These are phyloP conservation scores for Eleutherodactylus coqui DNA, from an alignment of 2,797 vertebrate species.

Conservation along the genomic window DNA sequence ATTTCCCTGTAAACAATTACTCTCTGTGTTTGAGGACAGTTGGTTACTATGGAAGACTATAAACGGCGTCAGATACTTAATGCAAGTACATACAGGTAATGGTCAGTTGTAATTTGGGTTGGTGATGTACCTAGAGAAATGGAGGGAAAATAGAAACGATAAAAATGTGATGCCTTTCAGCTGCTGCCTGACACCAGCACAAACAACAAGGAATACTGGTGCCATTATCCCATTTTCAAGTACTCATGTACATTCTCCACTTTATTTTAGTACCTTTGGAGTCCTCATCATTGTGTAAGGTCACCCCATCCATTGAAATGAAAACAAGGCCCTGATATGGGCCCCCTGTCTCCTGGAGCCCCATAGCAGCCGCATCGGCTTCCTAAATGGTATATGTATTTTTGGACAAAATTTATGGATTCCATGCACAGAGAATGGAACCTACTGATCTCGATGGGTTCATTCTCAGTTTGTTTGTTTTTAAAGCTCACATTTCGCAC, in stretches of 20 bases:
- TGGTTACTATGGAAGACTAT: not conserved
- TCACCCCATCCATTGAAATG: too few species aligned
- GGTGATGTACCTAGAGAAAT: not conserved
- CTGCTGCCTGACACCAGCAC: not conserved
- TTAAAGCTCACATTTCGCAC: too few species aligned
- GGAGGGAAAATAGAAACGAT: not conserved
- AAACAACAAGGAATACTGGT: not conserved
- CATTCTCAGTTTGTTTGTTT: too few species aligned
- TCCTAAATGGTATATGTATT: too few species aligned
- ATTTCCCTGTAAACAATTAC: not conserved
- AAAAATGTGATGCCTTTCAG: not conserved
- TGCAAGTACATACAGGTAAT: not conserved
- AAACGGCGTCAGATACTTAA: not conserved
- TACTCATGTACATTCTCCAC: not conserved
- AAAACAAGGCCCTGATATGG: too few species aligned
- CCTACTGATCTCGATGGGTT: too few species aligned
- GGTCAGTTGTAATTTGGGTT: not conserved
- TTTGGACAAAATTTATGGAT: too few species aligned
- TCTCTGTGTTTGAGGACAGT: not conserved
- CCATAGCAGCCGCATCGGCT: too few species aligned
- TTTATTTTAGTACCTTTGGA: not conserved
- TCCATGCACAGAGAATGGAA: too few species aligned
- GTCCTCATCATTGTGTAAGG: too few species aligned
- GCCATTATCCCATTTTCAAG: not conserved
- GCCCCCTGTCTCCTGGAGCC: too few species aligned